These are phyloP conservation scores for Heliconius charithonia DNA, from an alignment of 2,888 invertebrate species.

Conservation along the genomic window DNA sequence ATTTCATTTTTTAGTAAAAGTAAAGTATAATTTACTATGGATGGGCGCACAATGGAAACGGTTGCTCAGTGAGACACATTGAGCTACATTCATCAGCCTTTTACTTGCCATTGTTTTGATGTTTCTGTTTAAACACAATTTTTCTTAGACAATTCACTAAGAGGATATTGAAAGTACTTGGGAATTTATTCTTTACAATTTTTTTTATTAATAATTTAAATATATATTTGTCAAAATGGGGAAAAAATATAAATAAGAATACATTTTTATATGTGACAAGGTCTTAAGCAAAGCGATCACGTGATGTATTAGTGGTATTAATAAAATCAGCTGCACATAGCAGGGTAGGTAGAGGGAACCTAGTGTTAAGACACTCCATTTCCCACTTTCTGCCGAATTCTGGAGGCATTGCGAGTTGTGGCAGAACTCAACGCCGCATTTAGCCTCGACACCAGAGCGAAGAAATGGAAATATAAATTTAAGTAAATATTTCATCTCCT, in stretches of 20 bases:
- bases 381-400: no score
- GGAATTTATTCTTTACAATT: not conserved
- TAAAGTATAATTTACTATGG: constrained; percentile 48
- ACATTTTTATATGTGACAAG: constrained; percentile 53
- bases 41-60: constrained; percentile 61
- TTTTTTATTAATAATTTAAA: not conserved
- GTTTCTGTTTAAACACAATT: constrained; percentile 1
- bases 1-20: constrained; percentile 63
- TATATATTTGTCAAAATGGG: not conserved
- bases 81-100: constrained; percentile 40
- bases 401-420: no score
- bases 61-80: constrained; percentile 52
- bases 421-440: no score
- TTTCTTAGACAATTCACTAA: not conserved
- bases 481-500: no score
- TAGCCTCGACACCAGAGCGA: no score
- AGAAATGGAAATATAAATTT: no score
- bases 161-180: not conserved
- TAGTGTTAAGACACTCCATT: no score
- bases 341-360: no score
- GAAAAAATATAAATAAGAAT: not conserved
- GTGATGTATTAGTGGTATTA: constrained; percentile 73
- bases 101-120: constrained; percentile 45
- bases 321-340: no score
- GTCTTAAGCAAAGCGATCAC: constrained; percentile 77